Base-by-base conservation (phyloP, 2,888 invertebrate species). In the Opisthograptis luteolata region DNA sequence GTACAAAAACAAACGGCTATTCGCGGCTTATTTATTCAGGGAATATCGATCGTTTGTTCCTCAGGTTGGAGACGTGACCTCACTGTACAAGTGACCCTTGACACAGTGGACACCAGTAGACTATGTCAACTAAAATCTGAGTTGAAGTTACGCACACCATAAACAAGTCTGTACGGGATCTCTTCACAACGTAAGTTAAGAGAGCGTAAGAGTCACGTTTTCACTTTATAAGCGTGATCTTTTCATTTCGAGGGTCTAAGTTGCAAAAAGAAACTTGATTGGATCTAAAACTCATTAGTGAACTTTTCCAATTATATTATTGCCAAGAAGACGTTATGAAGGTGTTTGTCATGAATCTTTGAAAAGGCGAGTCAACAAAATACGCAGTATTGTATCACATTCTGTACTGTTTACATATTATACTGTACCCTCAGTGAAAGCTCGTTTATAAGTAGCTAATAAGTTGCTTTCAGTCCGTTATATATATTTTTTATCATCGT, bases 1-100 rank as follows among this genome's bases (percentile, higher is more conserved):
- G 62, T 58, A 55, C 32, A 28, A 43, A 58, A 53, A 62, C 61
- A 64, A 66, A 56, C 63, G 62, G 55, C 57, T 56, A 46, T 57
- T 58, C 53, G 60, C 36, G 58, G 54, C 56, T 72, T 66, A 74
- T 70, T 76, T 73, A 76, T 77, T 76, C 74, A 75, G 53, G 47
- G 41, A 55, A 42, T 70, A 76, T 76, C 66, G 76, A 77, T 69
- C 65, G 61, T 20, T 34, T 44, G 47, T 60, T 43, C 45, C 39
- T 40, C 45, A 34, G 62, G 49, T 57, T 20, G 36, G 58, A 62
- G 59, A 68, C 73, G 74, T 72, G 75, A 62, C 64, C 58, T 58
- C 60, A 59, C 60, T 66, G 48, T 53, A 46, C 52, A 64, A 64
- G 37, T 41, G 56, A 60, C 57, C 52, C 51, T 22, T 8, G 39